A percentile compares a stretch with the other conserved stretches of the same genome.
Conservation (phyloP, 2,888 invertebrate genomes). For the Xanthostigma xanthostigma region DNA sequence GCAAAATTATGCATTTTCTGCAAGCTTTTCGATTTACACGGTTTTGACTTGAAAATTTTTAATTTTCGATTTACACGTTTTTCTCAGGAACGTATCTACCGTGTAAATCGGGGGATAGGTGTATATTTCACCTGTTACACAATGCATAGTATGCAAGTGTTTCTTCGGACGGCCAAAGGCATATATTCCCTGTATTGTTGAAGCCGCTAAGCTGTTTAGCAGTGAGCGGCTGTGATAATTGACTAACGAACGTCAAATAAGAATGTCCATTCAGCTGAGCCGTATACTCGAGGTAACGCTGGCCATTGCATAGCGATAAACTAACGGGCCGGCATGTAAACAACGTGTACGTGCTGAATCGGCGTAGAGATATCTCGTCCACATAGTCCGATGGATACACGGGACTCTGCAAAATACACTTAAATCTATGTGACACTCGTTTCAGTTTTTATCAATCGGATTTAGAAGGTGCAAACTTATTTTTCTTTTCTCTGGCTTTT, state of each 20-base stretch:
- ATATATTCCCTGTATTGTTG: slow-evolving; percentile 67
- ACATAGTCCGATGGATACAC: slow-evolving; percentile 14
- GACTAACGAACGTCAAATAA: slow-evolving; percentile 41
- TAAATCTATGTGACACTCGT: not conserved
- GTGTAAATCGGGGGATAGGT: too few species aligned
- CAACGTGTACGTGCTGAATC: slow-evolving; percentile 28
- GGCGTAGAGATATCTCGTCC: slow-evolving; percentile 24
- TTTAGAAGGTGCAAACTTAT: too few species aligned
- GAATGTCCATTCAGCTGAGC: slow-evolving; percentile 31
- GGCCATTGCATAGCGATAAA: too few species aligned
- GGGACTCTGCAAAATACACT: slow-evolving; percentile 1
- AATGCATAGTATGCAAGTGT: slow-evolving; percentile 53
- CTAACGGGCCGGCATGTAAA: slow-evolving; percentile 12
- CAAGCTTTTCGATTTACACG: too few species aligned
- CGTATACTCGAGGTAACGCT: slow-evolving; percentile 31
- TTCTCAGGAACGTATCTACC: too few species aligned
- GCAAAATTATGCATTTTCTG: too few species aligned
- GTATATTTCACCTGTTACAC: too few species aligned
- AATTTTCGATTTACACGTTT: too few species aligned
- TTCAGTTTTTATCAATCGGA: too few species aligned
- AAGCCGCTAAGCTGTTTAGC: slow-evolving; percentile 63
- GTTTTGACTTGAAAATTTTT: too few species aligned
- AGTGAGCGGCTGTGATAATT: slow-evolving; percentile 44
- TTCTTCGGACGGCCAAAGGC: slow-evolving; percentile 70
- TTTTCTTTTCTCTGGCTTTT: too few species aligned